Evolutionary conservation across 2,797 vertebrate species (phyloP), one percentile per base, ranked within the genome.

Genomic region (Acanthiza pusilla): DNA sequence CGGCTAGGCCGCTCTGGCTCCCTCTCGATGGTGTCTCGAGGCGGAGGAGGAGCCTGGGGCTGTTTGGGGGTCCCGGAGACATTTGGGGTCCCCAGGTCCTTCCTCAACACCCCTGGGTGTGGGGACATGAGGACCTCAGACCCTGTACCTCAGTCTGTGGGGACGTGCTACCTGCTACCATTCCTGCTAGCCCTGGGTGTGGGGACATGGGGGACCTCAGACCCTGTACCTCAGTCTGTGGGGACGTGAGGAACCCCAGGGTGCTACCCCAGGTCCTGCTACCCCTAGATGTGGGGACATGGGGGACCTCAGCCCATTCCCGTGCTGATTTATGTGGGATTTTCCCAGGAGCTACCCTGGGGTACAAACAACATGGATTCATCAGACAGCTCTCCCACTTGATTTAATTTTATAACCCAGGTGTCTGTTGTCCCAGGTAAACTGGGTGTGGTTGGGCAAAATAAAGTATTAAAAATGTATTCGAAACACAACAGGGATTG

Each of bases 31-130:
- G 17, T 32, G 7, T 9, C 8, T 2, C 3, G 10, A 17, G 26
- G 22, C 0, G 29, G 7, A 1, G 74, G 61, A 7, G 13, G 76
- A 10, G 6, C 1, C 2, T 1, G 2, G 7, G 10, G 18, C 2
- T 32, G 3, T 18, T 58, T 14, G 22, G 32, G 2, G 20, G 20
- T 55, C 51, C 5, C 13, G 9, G 34, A 2, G 4, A 7, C 22
- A 0, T 55, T 23, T 40, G 74, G 11, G 13, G 19, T 12, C 10
- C 3, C 0, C 7, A 13, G 7, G 13, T 47, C 2, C 3, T 23
- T 66, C 30, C 8, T 11, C 25, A 29, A 27, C 45, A 26, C 7
- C 22, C 29, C 19, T 29, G 43, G 8, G 0, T 70, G 32, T n/a
- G 63, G 40, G 21, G 57, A 60, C 16, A 26, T 26, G 16, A n/a